Evolutionary conservation across 2,888 invertebrate genomes (phyloP).

Genomic region (Drosophila recens): DNA sequence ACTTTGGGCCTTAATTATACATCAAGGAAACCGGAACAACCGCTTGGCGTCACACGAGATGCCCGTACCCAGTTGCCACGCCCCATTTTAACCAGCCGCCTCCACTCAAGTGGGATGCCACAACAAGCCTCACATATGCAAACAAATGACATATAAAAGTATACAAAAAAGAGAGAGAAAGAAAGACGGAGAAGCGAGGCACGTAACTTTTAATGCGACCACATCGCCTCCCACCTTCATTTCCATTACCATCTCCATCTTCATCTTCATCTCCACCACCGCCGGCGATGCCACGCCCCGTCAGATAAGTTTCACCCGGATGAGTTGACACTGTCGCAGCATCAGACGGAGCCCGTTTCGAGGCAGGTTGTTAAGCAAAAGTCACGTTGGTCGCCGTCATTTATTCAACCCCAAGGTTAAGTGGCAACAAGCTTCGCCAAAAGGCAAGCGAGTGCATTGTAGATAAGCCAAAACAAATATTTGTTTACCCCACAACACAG

Average conservation of each 20-base stretch:
- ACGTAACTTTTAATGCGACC: slow-evolving; percentile 64
- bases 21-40: slow-evolving; percentile 59
- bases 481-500: slow-evolving; percentile 42
- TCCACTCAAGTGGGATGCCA: slow-evolving; percentile 13
- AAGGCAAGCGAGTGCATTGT: slow-evolving; percentile 32
- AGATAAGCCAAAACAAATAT: slow-evolving; percentile 55
- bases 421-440: slow-evolving; percentile 44
- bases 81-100: slow-evolving; percentile 21
- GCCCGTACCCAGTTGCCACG: slow-evolving; percentile 29
- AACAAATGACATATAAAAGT: slow-evolving; percentile 56
- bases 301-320: slow-evolving; percentile 47
- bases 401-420: slow-evolving; percentile 65
- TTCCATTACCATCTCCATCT: background rate
- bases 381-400: slow-evolving; percentile 61
- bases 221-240: slow-evolving; percentile 36
- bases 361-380: slow-evolving; percentile 59
- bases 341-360: slow-evolving; percentile 20
- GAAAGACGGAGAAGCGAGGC: slow-evolving; percentile 40
- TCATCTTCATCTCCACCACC: background rate
- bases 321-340: slow-evolving; percentile 62
- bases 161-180: background rate
- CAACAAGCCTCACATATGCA: slow-evolving; percentile 56
- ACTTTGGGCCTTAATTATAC: slow-evolving; percentile 68
- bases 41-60: slow-evolving; percentile 39
- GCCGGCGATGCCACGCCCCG: slow-evolving; percentile 11